Percentiles rank a stretch among this genome's conserved stretches.
Evolutionary conservation across 2,797 vertebrate species (phyloP).

Genomic region (Podarcis lilfordi): DNA sequence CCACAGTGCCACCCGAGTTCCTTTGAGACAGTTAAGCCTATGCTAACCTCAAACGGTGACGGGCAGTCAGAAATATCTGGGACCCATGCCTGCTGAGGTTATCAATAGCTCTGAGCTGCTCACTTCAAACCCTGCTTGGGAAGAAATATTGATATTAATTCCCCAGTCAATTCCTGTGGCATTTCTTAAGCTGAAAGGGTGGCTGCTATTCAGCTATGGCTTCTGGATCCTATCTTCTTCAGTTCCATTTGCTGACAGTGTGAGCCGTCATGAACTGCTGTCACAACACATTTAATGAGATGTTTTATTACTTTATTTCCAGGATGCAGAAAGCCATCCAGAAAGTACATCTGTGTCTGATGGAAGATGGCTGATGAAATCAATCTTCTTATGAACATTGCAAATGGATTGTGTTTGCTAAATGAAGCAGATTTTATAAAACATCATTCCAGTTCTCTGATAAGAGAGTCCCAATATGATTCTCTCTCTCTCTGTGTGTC

Average conservation of each 20-base stretch:
- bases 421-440: conserved; percentile 14
- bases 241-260: not conserved
- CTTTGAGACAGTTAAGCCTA: no score
- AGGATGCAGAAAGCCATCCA: conserved; percentile 1
- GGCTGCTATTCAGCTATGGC: not conserved
- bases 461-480: not conserved
- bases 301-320: conserved; percentile 24
- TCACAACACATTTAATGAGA: not conserved
- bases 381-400: conserved; percentile 6
- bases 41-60: not conserved
- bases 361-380: conserved; percentile 8
- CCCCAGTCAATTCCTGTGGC: not conserved
- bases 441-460: not conserved
- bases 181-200: not conserved
- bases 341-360: conserved; percentile 7
- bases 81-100: not conserved
- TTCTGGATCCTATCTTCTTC: not conserved
- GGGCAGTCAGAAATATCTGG: not conserved
- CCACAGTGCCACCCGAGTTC: no score
- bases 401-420: conserved; percentile 24
- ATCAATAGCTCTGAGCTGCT: not conserved
- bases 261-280: conserved; percentile 15
- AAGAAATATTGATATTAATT: not conserved
- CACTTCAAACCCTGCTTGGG: not conserved
- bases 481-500: not conserved